Evolutionary conservation across 1,140 invertebrate genomes (phyloP), one percentile per base, ranked within the genome.

Genomic region (Telenomus remus): DNA sequence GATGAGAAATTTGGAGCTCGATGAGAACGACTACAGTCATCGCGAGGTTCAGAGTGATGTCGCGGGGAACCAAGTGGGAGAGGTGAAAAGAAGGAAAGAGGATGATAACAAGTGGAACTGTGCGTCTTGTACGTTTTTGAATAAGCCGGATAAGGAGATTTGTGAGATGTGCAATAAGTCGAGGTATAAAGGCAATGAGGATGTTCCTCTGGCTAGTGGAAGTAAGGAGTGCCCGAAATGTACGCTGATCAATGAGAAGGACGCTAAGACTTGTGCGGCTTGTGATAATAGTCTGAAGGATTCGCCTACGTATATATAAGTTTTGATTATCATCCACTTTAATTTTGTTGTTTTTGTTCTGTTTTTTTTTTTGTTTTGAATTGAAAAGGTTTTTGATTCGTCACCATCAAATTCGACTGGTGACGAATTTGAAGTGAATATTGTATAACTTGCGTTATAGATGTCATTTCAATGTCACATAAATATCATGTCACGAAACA

Each of bases 101-200:
- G 46, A 73, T 0, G 57, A 53, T 19, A 84, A 85, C 16, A 87
- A 86, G 61, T 95, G 94, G 94, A 89, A 92, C 54, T 95, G 94
- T 81, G 87, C 85, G 0, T 90, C 90, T 0, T 95, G 94, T 83
- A 95, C 94, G 0, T 95, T 89, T 85, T 80, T 93, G 3, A 95
- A 95, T 80, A 75, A 82, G 7, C 73, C 77, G 1, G 72, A 81
- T 0, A 83, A 83, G 42, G 88, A 91, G 4, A 92, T 93, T 27
- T 95, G 94, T 82, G 93, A 94, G 65, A 95, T 95, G 90, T 95
- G 94, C 79, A 90, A 91, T 4, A 94, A 94, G 75, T 91, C 90
- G 80, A 89, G 89, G 54, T 81, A 82, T 13, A 84, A 84, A 14
- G 91, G 91, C 0, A 89, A 91, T 4, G 91, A 93, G 78, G 89